Evolutionary conservation across 2,888 invertebrate species (phyloP).

Genomic region (Pristionchus maxplancki): DNA sequence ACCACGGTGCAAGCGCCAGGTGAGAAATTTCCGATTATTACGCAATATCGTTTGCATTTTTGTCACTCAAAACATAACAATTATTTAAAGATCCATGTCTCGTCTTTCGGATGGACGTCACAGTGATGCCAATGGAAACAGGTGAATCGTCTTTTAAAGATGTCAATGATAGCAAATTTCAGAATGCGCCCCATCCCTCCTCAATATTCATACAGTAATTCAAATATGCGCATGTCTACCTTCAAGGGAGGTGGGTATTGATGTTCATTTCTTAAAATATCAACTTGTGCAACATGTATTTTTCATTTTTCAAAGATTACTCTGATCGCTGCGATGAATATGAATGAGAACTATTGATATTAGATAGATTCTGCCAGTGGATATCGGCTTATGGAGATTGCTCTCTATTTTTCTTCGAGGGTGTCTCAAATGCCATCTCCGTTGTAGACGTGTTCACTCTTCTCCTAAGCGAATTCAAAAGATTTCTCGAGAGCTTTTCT

Average conservation of each 20-base stretch:
- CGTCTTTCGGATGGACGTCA: not conserved
- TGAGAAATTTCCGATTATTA: not conserved
- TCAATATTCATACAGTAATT: not conserved
- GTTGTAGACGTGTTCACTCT: not conserved
- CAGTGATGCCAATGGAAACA: slow-evolving; percentile 2
- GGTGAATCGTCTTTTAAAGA: not conserved
- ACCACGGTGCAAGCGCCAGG: not conserved
- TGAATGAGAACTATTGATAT: no score
- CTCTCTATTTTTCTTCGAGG: no score
- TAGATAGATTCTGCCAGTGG: no score
- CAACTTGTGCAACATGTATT: no score
- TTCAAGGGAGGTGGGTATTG: not conserved
- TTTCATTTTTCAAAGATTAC: not conserved
- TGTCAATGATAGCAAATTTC: not conserved
- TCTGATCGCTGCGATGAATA: no score
- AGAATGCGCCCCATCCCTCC: not conserved
- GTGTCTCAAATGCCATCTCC: not conserved
- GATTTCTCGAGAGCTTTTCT: not conserved
- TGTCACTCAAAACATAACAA: not conserved
- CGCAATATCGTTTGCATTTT: no score
- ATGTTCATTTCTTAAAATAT: not conserved
- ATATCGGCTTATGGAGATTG: no score
- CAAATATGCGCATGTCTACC: slow-evolving; percentile 15
- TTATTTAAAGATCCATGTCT: not conserved
- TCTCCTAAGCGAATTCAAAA: slow-evolving; percentile 7